These are phyloP conservation scores for Chinchilla lanigera DNA, from an alignment of 2,113 vertebrate genomes.

Conservation along the genomic window DNA sequence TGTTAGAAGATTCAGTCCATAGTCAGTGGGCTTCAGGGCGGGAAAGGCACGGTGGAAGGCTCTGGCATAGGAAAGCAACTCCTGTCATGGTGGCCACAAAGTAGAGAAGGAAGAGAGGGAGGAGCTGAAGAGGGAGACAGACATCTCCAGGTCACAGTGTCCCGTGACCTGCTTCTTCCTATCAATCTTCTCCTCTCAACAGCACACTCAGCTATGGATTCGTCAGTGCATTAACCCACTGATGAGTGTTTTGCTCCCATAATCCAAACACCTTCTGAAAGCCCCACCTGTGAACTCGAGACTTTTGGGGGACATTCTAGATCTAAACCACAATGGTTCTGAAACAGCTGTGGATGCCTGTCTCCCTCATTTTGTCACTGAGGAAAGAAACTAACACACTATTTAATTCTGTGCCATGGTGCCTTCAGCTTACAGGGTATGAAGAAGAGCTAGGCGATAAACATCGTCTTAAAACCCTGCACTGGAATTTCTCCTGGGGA, in stretches of 20 bases:
- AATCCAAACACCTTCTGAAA: neutral
- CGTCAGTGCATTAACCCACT: neutral
- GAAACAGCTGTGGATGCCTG: neutral
- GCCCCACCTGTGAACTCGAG: neutral
- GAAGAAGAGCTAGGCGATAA: neutral
- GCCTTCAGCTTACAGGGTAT: neutral
- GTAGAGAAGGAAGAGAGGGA: neutral
- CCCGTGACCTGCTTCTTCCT: neutral
- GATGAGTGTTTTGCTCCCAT: neutral
- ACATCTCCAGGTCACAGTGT: neutral
- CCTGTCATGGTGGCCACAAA: neutral
- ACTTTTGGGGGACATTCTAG: neutral
- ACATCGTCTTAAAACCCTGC: neutral
- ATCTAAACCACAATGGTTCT: neutral
- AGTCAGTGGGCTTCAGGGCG: neutral
- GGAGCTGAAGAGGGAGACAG: neutral
- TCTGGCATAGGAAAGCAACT: neutral
- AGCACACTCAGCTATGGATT: neutral
- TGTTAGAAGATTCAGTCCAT: neutral
- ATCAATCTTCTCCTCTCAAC: neutral
- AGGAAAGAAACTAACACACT: constrained; percentile 20
- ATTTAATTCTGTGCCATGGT: neutral
- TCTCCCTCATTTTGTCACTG: neutral
- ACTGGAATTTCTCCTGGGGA: neutral
- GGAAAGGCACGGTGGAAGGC: neutral